These are phyloP conservation scores for Sinelater perroti DNA, from an alignment of 2,888 invertebrate genomes.

Conservation along the genomic window DNA sequence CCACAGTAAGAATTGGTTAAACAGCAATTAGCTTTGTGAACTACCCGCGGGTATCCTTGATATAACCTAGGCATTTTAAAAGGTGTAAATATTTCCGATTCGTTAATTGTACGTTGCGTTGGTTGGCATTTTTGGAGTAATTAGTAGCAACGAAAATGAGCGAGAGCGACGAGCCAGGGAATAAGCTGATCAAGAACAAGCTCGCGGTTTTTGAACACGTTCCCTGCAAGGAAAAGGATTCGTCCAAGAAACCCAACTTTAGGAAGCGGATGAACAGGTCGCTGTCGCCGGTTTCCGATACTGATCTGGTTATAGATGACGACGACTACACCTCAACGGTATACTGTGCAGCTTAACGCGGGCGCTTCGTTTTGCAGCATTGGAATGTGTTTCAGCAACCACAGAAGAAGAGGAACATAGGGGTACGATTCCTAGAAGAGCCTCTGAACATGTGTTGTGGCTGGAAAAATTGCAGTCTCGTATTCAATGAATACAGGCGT, in stretches of 20 bases:
- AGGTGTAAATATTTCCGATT: too few relatives aligned
- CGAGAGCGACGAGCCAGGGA: background rate
- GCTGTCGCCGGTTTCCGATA: conserved; percentile 47
- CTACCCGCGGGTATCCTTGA: too few relatives aligned
- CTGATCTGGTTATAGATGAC: conserved; percentile 51
- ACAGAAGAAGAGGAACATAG: conserved; percentile 39
- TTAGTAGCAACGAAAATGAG: too few relatives aligned
- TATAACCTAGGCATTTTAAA: too few relatives aligned
- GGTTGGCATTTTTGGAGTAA: too few relatives aligned
- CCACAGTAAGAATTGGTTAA: too few relatives aligned
- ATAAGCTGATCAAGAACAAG: conserved; percentile 42
- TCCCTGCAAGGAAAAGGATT: conserved; percentile 46
- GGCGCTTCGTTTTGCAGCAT: too few relatives aligned
- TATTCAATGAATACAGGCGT: conserved; percentile 58
- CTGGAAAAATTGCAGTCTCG: conserved; percentile 66
- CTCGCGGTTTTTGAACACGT: conserved; percentile 57
- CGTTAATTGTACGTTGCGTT: too few relatives aligned
- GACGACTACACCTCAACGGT: conserved; percentile 37
- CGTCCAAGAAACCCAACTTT: conserved; percentile 39
- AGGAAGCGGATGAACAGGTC: conserved; percentile 39
- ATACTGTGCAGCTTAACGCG: too few relatives aligned
- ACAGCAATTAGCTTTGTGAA: too few relatives aligned
- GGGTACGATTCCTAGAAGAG: conserved; percentile 53
- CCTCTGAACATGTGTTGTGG: conserved; percentile 64
- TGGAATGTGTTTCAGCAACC: conserved; percentile 30